phyloP scores from a whole-genome alignment of 2,888 invertebrate genomes.

The Perizoma affinitatum region DNA sequence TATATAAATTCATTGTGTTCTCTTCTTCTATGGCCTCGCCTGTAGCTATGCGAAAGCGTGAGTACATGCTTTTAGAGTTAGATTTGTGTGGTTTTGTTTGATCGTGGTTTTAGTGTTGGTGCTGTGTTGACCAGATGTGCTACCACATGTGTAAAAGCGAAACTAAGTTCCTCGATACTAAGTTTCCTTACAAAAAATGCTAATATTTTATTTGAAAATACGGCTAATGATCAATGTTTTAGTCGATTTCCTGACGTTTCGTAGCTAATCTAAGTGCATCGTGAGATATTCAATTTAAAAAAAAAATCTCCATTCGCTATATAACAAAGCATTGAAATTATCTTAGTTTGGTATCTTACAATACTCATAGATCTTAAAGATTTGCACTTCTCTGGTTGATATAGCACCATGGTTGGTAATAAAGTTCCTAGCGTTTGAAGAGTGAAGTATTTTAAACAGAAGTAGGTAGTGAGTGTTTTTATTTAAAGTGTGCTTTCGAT shows the following conservation, averaged over 20 bases:
- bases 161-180: too few species aligned
- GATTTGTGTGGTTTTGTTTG: conserved; percentile 66
- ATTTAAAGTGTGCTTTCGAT: conserved; percentile 49
- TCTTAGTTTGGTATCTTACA: too few species aligned
- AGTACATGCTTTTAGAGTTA: conserved; percentile 76
- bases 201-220: too few species aligned
- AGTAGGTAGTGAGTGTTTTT: conserved; percentile 25
- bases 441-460: conserved; percentile 25
- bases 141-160: too few species aligned
- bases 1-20: conserved; percentile 72
- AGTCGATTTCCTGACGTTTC: too few species aligned
- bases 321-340: too few species aligned
- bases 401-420: conserved; percentile 9
- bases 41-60: conserved; percentile 83
- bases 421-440: conserved; percentile 18
- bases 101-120: conserved; percentile 44
- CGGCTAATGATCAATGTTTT: too few species aligned
- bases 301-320: too few species aligned
- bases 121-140: conserved; percentile 41
- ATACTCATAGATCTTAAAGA: too few species aligned
- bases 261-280: too few species aligned
- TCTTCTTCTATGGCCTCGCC: conserved; percentile 81
- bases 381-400: conserved; percentile 7
- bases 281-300: too few species aligned
- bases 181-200: too few species aligned